Evolutionary conservation across 1,140 invertebrate species (phyloP), one percentile per base, ranked within the genome.

Genomic region (Ostrea denselamellosa): DNA sequence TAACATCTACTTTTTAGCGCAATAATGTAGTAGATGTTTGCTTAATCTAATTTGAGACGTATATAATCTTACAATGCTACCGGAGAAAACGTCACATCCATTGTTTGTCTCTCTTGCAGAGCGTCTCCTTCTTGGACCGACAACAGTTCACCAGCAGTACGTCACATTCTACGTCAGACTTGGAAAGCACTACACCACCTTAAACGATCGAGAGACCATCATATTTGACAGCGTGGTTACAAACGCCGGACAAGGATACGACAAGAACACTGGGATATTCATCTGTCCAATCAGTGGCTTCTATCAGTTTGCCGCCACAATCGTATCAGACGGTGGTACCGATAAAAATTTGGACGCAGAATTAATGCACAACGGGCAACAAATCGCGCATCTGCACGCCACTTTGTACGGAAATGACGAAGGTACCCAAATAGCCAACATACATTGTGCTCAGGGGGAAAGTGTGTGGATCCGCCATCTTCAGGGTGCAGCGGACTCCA

Each of bases 401-500:
- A 86, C 85, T 52, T 3, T 86, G 12, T 86, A 86, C 19, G 85
- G 85, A 22, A 54, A 25, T 81, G 85, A 86, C 52, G 52, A 77
- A 58, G 85, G 85, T 12, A 77, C 85, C 9, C 85, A 86, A 52
- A 58, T 86, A 9, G 85, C 28, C 22, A 86, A 71, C n/a, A 53
- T 81, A 10, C 17, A 53, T 1, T 86, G 85, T 54, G 44, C 12
- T 52, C 65, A 86, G n/a, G 85, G 85, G 14, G 44, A 86, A 25
- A 34, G 52, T 34, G 85, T 86, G 51, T 86, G 85, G 85, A 77
- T 86, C 8, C 85, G 85, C n/a, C 85, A 86, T 53, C 44, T 86
- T 52, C 17, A 51, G 34, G 65, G 65, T 7, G 25, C 22, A 4
- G 65, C 19, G 8, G 85, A 86, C 28, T 77, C 85, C 8, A n/a